phyloP scores from a whole-genome alignment of 2,888 invertebrate species.

The Apodemia duryi region DNA sequence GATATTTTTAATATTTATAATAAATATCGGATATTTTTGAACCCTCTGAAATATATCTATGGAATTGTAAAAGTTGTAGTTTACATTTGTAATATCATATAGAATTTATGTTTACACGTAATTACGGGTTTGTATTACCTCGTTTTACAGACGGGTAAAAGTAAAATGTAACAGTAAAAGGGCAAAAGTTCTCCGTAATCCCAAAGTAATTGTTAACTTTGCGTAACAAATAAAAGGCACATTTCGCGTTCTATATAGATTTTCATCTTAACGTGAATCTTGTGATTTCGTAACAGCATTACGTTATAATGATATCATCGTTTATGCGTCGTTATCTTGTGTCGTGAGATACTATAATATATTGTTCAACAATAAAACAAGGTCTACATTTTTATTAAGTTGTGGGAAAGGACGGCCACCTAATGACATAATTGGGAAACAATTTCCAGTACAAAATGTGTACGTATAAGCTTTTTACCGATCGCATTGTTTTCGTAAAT shows the following conservation, averaged over 20 bases:
- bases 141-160: too few species aligned
- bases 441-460: background rate
- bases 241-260: conserved; percentile 9
- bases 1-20: too few species aligned
- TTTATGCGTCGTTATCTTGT: background rate
- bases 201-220: conserved; percentile 3
- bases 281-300: conserved; percentile 6
- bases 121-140: too few species aligned
- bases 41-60: too few species aligned
- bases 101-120: too few species aligned
- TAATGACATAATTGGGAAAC: background rate
- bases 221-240: conserved; percentile 6
- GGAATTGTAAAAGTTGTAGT: too few species aligned
- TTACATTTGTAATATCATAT: too few species aligned
- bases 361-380: conserved; percentile 10
- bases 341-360: conserved; percentile 5
- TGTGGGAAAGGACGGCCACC: conserved; percentile 7
- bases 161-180: too few species aligned
- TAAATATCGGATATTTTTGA: too few species aligned
- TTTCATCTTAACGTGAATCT: conserved; percentile 6
- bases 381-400: conserved; percentile 8
- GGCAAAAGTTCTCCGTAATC: background rate
- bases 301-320: conserved; percentile 13
- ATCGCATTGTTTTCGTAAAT: too few species aligned
- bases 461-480: background rate